Percentiles rank a stretch among this genome's conserved stretches.
Evolutionary conservation across 1,140 invertebrate species (phyloP).

Genomic region (Brachionus calyciflorus): DNA sequence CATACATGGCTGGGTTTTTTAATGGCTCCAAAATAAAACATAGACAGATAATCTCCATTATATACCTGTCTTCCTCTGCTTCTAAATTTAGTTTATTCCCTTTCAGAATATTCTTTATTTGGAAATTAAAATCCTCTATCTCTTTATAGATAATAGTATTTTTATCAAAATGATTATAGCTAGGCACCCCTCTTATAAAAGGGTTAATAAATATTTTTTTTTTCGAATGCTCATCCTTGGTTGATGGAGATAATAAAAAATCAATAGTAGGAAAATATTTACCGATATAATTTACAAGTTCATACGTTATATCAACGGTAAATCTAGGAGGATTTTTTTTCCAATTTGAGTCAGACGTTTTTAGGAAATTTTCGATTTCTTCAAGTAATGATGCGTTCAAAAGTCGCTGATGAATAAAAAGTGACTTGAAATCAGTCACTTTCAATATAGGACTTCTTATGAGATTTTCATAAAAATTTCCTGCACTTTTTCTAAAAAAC

Average conservation of each 20-base stretch:
- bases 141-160: not conserved
- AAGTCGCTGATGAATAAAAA: not conserved
- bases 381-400: not conserved
- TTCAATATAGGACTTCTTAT: not conserved
- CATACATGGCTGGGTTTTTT: not conserved
- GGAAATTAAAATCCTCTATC: not conserved
- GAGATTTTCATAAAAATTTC: not conserved
- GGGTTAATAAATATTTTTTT: not conserved
- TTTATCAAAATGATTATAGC: not conserved
- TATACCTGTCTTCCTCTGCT: not conserved
- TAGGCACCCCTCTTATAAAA: not conserved
- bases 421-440: not conserved
- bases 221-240: not conserved
- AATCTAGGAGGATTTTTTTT: not conserved
- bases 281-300: not conserved
- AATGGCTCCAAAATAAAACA: conserved; percentile 1
- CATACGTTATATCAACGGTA: not conserved
- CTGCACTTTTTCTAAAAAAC: not conserved
- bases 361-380: not conserved
- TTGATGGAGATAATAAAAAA: conserved; percentile 5
- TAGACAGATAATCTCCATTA: not conserved
- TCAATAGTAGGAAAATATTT: conserved; percentile 4
- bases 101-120: not conserved
- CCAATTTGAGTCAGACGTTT: not conserved
- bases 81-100: not conserved